phyloP scores from a whole-genome alignment of 2,888 invertebrate genomes.

The Eupithecia centaureata region DNA sequence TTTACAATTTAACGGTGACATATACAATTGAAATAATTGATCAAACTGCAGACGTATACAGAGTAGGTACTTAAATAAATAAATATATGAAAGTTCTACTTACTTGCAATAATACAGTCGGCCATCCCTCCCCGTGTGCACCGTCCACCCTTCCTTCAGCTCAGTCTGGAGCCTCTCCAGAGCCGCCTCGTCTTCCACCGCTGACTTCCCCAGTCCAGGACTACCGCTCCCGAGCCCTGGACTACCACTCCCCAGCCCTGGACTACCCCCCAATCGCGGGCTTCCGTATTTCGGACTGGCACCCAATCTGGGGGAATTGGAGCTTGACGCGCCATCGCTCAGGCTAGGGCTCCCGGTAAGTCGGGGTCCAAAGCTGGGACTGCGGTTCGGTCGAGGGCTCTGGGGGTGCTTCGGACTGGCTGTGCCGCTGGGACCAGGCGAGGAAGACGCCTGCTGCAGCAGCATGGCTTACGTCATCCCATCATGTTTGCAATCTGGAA shows the following conservation, averaged over 20 bases:
- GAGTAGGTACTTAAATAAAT: too few species aligned
- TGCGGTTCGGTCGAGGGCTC: slow-evolving; percentile 66
- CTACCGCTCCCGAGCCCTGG: slow-evolving; percentile 66
- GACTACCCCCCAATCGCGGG: slow-evolving; percentile 58
- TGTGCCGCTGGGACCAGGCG: slow-evolving; percentile 81
- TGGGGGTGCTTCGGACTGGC: slow-evolving; percentile 72
- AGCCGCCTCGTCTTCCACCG: slow-evolving; percentile 71
- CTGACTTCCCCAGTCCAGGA: slow-evolving; percentile 59
- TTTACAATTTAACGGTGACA: too few species aligned
- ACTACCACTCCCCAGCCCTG: slow-evolving; percentile 59
- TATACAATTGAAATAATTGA: too few species aligned
- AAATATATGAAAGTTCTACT: slow-evolving; percentile 60
- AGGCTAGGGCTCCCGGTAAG: slow-evolving; percentile 65
- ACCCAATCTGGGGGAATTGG: slow-evolving; percentile 62
- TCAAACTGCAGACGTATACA: too few species aligned
- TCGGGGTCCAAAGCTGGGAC: slow-evolving; percentile 57
- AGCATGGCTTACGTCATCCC: slow-evolving; percentile 80
- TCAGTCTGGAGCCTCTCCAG: slow-evolving; percentile 84
- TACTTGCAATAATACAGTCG: slow-evolving; percentile 96
- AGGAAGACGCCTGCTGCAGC: slow-evolving; percentile 79
- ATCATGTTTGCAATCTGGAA: slow-evolving; percentile 68
- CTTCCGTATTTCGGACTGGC: slow-evolving; percentile 65
- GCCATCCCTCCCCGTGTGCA: slow-evolving; percentile 90
- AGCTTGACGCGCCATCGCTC: slow-evolving; percentile 67
- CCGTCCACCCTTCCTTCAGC: slow-evolving; percentile 90